Evolutionary conservation across 2,888 invertebrate species (phyloP), one percentile per base, ranked within the genome.

Genomic region (Apodemia hepburni): DNA sequence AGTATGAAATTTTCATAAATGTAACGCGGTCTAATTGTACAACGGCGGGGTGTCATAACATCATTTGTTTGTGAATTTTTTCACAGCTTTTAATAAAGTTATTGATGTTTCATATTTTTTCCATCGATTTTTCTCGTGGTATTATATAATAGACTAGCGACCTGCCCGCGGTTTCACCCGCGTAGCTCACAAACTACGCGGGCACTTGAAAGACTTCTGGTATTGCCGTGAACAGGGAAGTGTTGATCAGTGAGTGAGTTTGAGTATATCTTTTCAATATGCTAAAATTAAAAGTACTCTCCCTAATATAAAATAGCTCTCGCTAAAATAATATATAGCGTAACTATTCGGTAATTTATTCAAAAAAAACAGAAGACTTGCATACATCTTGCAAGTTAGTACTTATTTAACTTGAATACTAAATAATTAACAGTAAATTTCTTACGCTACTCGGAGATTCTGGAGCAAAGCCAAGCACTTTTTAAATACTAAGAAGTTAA

Each of bases 371-470:
- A 42, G 59, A 60, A 62, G 62, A 65, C 60, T 45, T 62, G 80
- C 79, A 66, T 67, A 66, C 63, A 66, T 69, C 76, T 75, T 77
- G 22, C 27, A 71, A 81, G 78, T 84, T 80, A 81, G 78, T 81
- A 80, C 80, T 84, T 81, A 77, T 78, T 85, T 84, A 83, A 80
- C 22, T 77, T 71, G 75, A 80, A 79, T 77, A 81, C 84, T 78
- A 82, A 82, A 81, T 85, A 86, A 85, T 87, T 86, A 86, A 82
- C 80, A 75, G 74, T 71, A 74, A 79, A 79, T 78, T 80, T 73
- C 76, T 79, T 81, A 77, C 75, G 27, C 54, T 54, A 12, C 18
- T 49, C 22, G 29, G 15, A 54, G 5, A 54, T 54, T 54, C 54
- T 54, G 27, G 27, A 54, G 8, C 7, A 18, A 15, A 54, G 54